Base-by-base conservation (phyloP, 2,113 vertebrate genomes). In the Anas platyrhynchos region DNA sequence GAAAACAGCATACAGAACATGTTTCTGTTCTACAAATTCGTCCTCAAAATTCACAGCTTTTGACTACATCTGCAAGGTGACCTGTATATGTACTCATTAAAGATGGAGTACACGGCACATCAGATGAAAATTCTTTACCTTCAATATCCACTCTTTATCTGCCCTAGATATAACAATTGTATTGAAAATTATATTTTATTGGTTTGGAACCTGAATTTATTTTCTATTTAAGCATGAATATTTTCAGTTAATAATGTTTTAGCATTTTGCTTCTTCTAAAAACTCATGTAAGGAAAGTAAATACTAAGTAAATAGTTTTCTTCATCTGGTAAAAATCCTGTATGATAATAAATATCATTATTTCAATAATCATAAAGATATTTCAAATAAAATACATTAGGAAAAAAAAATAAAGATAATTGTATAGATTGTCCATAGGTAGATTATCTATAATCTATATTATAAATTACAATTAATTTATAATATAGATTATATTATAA, bases 131-230 rank as follows among this genome's bases (percentile, higher is more conserved):
- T 4, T 77, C 21, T 13, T 86, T 62, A 68, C 5, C 41, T 87
- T 62, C 36, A 20, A 1, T 58, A 44, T 25, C 7, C 38, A 58
- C 13, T 52, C 4, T 50, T 50, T 50, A 50, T 50, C 13, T 86
- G 22, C 5, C 61, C 20, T 86, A 73, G 22, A 26, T 55, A 50
- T 4, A 54, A 48, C 20, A 48, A 48, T 48, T 48, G 46, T 48
- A 48, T 22, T 22, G 2, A 4, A 63, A 82, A 46, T 11, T 23
- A 1, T 25, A 16, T 72, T 75, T 86, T 27, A 50, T 50, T 4
- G 1, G 34, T 50, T 58, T 67, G 7, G 16, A 72, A 72, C 7
- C 0, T 2, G 0, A 3, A 32, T 41, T 50, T 52, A 38, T 71
- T 52, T 66, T 20, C 1, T 46, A 4, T 77, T 77, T 21, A 21